Conservation (phyloP, 2,113 vertebrate genomes). For the Sinocyclocheilus rhinocerous region DNA sequence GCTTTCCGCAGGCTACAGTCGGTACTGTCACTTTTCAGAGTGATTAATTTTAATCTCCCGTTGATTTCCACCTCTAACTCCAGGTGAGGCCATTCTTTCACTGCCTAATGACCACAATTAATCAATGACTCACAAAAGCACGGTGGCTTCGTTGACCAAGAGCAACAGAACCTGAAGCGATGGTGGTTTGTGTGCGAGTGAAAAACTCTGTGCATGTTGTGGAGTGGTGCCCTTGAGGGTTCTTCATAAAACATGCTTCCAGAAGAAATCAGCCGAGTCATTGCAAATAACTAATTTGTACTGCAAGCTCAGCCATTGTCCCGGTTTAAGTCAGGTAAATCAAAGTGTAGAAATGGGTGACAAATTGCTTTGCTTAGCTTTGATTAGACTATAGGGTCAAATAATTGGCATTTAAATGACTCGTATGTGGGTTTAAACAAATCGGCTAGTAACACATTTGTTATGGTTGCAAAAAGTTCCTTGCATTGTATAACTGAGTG, state of each 20-base stretch:
- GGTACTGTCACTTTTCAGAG: conserved; percentile 54
- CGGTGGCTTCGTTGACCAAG: background rate
- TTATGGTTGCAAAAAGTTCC: background rate
- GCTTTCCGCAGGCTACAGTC: background rate
- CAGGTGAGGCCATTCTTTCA: conserved; percentile 73
- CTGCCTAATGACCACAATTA: conserved; percentile 69
- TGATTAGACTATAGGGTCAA: background rate
- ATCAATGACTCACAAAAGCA: conserved; percentile 61
- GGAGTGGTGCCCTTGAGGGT: conserved; percentile 32
- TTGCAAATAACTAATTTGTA: conserved; percentile 31
- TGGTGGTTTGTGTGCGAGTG: background rate
- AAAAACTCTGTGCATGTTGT: background rate
- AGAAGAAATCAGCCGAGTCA: conserved; percentile 23
- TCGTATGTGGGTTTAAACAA: background rate
- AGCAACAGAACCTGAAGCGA: conserved; percentile 4
- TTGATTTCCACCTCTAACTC: conserved; percentile 61
- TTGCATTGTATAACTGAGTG: background rate
- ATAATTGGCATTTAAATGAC: background rate
- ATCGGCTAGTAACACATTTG: background rate
- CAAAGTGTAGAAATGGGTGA: conserved; percentile 8
- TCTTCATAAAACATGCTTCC: conserved; percentile 25
- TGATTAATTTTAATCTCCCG: conserved; percentile 69
- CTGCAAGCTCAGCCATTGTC: conserved; percentile 12
- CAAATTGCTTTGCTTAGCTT: background rate
- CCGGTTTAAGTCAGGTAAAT: conserved; percentile 3